phyloP scores from a whole-genome alignment of 2,888 invertebrate species.

The Cistogaster globosa region DNA sequence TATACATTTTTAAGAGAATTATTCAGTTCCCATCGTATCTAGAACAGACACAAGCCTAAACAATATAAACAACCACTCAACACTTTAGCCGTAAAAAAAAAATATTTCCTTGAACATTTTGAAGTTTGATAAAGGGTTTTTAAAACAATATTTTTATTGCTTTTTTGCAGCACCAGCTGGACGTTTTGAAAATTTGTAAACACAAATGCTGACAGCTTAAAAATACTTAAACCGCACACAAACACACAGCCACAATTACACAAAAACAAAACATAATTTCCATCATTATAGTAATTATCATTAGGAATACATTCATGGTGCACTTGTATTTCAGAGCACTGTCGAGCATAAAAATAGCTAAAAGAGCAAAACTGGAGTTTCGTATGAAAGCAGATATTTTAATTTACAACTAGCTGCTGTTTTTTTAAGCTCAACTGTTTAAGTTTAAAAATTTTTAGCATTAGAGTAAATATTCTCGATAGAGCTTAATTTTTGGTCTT shows the following conservation, averaged over 20 bases:
- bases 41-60: background rate
- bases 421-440: background rate
- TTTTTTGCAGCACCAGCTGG: conserved; percentile 46
- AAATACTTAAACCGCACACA: conserved; percentile 33
- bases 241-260: background rate
- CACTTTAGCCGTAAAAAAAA: background rate
- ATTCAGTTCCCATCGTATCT: background rate
- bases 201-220: conserved; percentile 63
- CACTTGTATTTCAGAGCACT: conserved; percentile 16
- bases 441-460: conserved; percentile 10
- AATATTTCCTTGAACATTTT: conserved; percentile 41
- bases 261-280: conserved; percentile 34
- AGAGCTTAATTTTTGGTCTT: conserved; percentile 19
- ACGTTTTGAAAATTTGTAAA: conserved; percentile 56
- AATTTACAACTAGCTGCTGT: background rate
- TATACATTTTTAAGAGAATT: no score
- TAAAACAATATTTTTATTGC: conserved; percentile 42
- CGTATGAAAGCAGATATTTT: no score
- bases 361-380: background rate
- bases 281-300: conserved; percentile 66
- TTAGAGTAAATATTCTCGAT: conserved; percentile 43
- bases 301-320: conserved; percentile 35
- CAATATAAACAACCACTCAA: conserved; percentile 3
- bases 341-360: conserved; percentile 1
- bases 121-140: conserved; percentile 65